These are phyloP conservation scores for Sebastes diaconus DNA, from an alignment of 2,797 vertebrate genomes.

Conservation along the genomic window DNA sequence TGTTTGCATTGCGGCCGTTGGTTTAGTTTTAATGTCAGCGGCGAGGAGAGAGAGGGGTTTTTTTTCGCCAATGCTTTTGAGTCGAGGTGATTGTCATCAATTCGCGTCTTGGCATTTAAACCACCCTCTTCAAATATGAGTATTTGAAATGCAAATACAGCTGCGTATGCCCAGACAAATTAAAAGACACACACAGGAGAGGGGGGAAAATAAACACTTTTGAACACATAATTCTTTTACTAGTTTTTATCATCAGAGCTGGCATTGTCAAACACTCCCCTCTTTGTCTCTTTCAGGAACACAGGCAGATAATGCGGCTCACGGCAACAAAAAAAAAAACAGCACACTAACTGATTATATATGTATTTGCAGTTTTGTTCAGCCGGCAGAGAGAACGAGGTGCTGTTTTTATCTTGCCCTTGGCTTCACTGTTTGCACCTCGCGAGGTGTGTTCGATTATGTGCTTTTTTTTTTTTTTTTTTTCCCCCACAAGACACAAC, in stretches of 20 bases:
- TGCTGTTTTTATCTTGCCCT: conserved; percentile 65
- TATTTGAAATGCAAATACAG: conserved; percentile 89
- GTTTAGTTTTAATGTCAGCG: conserved; percentile 86
- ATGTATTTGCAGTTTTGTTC: conserved; percentile 78
- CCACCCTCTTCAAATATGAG: conserved; percentile 83
- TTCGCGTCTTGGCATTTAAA: conserved; percentile 87
- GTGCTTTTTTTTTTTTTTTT: conserved; percentile 32
- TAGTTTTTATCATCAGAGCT: conserved; percentile 60
- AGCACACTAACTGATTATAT: conserved; percentile 65
- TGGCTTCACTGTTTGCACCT: conserved; percentile 69
- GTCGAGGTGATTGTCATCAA: conserved; percentile 85
- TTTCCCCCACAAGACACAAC: conserved; percentile 37
- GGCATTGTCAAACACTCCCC: conserved; percentile 68
- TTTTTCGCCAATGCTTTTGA: conserved; percentile 69
- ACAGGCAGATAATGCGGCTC: conserved; percentile 70
- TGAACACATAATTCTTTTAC: conserved; percentile 75
- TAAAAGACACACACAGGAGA: conserved; percentile 67
- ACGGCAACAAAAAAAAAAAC: conserved; percentile 14
- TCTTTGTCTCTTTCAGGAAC: conserved; percentile 36
- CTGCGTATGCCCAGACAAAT: conserved; percentile 80
- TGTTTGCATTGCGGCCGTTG: conserved; percentile 74
- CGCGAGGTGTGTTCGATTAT: conserved; percentile 75
- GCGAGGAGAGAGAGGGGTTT: conserved; percentile 46
- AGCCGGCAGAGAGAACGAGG: conserved; percentile 41
- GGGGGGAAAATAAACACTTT: conserved; percentile 65